phyloP scores from a whole-genome alignment of 2,888 invertebrate species.

The Nomada ferruginata region DNA sequence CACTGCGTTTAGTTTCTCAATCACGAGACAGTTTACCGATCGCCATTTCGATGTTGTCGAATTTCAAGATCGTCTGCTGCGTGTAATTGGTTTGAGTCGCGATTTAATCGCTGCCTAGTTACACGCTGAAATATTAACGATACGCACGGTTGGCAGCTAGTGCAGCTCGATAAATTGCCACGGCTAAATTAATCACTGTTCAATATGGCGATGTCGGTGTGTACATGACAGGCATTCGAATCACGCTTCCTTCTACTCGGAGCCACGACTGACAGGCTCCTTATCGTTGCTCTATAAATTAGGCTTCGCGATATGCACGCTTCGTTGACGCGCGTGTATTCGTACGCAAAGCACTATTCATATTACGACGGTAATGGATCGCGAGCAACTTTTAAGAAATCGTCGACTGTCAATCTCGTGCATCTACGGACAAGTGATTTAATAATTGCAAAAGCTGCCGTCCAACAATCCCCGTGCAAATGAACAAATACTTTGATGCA shows the following conservation, averaged over 20 bases:
- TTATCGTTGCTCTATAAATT: constrained; percentile 42
- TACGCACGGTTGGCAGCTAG: constrained; percentile 21
- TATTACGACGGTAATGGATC: neutral
- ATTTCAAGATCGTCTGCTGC: neutral
- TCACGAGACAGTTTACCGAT: neutral
- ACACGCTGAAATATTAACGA: constrained; percentile 46
- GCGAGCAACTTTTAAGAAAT: neutral
- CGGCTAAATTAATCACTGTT: constrained; percentile 73
- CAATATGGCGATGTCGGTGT: constrained; percentile 72
- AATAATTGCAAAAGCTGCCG: no score
- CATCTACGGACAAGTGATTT: no score
- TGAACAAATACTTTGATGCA: no score
- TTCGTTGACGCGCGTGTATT: neutral
- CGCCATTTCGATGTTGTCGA: neutral
- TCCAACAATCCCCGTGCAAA: no score
- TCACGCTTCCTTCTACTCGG: constrained; percentile 54
- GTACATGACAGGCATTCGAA: constrained; percentile 71
- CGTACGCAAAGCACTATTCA: neutral
- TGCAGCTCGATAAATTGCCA: constrained; percentile 66
- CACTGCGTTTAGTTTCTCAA: neutral
- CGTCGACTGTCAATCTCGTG: neutral
- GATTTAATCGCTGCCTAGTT: constrained; percentile 22
- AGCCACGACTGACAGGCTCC: constrained; percentile 27
- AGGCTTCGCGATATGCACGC: constrained; percentile 15
- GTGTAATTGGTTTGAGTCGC: neutral